phyloP scores from a whole-genome alignment of 2,113 vertebrate species.

The Oryzias woworae region DNA sequence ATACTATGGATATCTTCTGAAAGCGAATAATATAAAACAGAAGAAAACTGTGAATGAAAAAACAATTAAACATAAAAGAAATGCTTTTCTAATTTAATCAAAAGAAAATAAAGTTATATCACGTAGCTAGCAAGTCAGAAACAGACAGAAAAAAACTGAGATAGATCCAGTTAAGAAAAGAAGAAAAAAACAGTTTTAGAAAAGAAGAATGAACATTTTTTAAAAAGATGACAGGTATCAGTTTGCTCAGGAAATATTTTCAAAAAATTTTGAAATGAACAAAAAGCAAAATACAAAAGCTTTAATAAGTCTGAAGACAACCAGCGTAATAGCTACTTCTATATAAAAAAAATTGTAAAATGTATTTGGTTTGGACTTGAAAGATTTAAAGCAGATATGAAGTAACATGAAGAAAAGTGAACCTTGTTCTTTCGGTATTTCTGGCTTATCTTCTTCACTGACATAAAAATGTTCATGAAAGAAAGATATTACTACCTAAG shows the following conservation, averaged over 20 bases:
- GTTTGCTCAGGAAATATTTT: neutral
- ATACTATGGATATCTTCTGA: too few relatives aligned
- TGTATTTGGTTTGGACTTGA: too few relatives aligned
- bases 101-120: neutral
- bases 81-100: neutral
- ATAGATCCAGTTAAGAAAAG: too few relatives aligned
- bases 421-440: neutral
- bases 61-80: too few relatives aligned
- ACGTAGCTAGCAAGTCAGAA: conserved; percentile 8
- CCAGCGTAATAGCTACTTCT: too few relatives aligned
- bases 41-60: too few relatives aligned
- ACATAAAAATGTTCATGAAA: neutral
- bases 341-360: too few relatives aligned
- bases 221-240: neutral
- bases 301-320: neutral
- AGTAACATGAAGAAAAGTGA: neutral
- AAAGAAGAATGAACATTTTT: too few relatives aligned
- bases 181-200: too few relatives aligned
- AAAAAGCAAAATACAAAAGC: neutral
- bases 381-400: neutral
- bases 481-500: neutral
- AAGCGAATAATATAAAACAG: too few relatives aligned
- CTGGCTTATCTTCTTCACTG: neutral
- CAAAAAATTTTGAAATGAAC: conserved; percentile 1
- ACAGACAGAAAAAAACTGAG: neutral